phyloP scores from a whole-genome alignment of 2,797 vertebrate genomes.

The Chiloscyllium punctatum region DNA sequence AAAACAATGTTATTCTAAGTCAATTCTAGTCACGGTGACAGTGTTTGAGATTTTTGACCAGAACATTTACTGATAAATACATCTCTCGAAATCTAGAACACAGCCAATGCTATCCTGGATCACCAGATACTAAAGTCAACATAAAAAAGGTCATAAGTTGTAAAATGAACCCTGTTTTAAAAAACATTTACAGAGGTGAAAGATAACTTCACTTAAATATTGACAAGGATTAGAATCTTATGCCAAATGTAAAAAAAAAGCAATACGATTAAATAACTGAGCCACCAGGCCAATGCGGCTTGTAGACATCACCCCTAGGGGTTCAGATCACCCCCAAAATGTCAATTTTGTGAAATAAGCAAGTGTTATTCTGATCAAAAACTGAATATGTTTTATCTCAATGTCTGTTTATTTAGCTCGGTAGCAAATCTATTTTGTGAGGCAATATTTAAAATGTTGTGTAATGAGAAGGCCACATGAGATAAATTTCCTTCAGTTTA shows the following conservation, averaged over 20 bases:
- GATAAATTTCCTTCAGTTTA: neutral
- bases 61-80: neutral
- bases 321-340: neutral
- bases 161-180: neutral
- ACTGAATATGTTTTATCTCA: neutral
- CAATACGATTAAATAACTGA: neutral
- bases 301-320: neutral
- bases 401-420: neutral
- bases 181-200: constrained; percentile 20
- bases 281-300: neutral
- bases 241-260: neutral
- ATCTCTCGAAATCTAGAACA: neutral
- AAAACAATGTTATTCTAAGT: neutral
- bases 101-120: neutral
- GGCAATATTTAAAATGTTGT: neutral
- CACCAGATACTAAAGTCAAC: constrained; percentile 4
- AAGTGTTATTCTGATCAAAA: neutral
- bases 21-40: neutral
- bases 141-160: constrained; percentile 9
- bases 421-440: neutral
- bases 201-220: constrained; percentile 32
- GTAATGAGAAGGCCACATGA: neutral
- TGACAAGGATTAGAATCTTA: neutral
- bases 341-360: neutral
- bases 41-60: neutral